Evolutionary conservation across 2,113 vertebrate species (phyloP).

Genomic region (Python bivittatus): DNA sequence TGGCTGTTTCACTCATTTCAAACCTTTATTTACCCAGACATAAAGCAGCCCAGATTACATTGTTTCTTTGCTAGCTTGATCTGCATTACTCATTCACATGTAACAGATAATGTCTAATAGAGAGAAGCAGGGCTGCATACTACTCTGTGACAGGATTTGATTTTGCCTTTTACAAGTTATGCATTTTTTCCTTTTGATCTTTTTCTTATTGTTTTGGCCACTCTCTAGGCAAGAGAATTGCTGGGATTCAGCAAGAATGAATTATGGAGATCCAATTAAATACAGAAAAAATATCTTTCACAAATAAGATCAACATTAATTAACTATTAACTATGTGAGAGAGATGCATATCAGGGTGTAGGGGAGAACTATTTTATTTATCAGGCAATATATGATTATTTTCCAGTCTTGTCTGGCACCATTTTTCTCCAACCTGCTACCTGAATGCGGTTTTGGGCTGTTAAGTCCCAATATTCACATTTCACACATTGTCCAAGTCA

Average conservation of each 20-base stretch:
- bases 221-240: background rate
- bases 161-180: background rate
- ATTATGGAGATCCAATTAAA: background rate
- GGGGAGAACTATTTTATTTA: background rate
- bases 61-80: background rate
- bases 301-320: background rate
- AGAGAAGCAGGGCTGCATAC: background rate
- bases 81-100: background rate
- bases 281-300: background rate
- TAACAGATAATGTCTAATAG: background rate
- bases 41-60: background rate
- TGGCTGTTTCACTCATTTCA: constrained; percentile 10
- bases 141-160: background rate
- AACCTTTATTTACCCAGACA: constrained; percentile 6
- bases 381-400: background rate
- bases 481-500: background rate
- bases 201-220: background rate
- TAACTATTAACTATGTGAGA: background rate
- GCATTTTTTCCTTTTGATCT: background rate
- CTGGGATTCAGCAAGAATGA: background rate
- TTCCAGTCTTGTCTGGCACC: background rate
- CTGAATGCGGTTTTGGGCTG: background rate
- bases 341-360: background rate
- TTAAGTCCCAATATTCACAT: background rate
- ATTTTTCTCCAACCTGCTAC: background rate